Evolutionary conservation across 2,888 invertebrate species (phyloP), one percentile per base, ranked within the genome.

Genomic region (Calliphora vomitoria): DNA sequence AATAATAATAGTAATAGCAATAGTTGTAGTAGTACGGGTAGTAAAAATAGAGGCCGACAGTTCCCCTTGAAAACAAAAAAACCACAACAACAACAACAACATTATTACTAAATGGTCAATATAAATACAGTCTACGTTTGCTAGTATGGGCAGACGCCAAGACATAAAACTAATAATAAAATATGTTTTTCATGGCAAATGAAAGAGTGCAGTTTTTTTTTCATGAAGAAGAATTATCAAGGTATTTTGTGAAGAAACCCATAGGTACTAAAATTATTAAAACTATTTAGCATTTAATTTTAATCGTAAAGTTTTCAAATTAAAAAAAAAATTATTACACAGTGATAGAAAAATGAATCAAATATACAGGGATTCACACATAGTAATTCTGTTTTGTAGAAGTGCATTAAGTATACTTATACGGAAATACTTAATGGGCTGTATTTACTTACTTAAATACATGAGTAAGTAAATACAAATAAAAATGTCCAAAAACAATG

Each of bases 41-140:
- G 44, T 75, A 25, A 72, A 81, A 18, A 60, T 55, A 55, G 55
- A 4, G 1, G 55, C 35, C 5, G 35, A 5, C 8, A 55, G 3
- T 55, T 18, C 55, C 18, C 20, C 55, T 71, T 35, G 31, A 53
- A 50, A 31, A 35, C 35, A 55, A 35, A 44, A 38, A 44, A 10
- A 38, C 15, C 53, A 8, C 13, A 71, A 44, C 20, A 68, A 85
- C 82, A 82, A 76, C 87, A 76, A 71, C 78, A 82, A 82, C 71
- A 84, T 64, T 88, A 82, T 85, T 74, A 72, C 81, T 74, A 58
- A 68, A 71, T 53, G 38, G 38, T 41, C 38, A 80, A 80, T 74
- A 35, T 41, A 72, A 72, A 31, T 72, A 72, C 60, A 47, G 18
- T 41, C 62, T 62, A 74, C 6, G 58, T 41, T 47, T 47, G n/a